A percentile compares a stretch with the other conserved stretches of the same genome.
Evolutionary conservation across 2,113 vertebrate genomes (phyloP).

Genomic region (Engraulis encrasicolus): DNA sequence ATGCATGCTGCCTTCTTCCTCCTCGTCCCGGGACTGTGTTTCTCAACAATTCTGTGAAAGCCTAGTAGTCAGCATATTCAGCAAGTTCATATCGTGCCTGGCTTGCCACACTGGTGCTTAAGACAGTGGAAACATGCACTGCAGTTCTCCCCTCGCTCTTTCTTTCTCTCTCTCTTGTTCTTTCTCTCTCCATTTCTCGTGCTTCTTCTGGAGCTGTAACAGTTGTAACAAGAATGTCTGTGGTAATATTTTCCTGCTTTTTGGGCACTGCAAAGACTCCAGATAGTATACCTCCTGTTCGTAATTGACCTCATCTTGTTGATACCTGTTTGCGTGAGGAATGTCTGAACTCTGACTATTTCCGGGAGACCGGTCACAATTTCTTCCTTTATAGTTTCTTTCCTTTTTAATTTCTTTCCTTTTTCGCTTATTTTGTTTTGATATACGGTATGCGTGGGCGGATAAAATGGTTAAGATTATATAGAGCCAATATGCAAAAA

Average conservation of each 20-base stretch:
- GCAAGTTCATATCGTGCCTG: not conserved
- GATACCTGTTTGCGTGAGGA: not conserved
- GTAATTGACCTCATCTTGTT: not conserved
- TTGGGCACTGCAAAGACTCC: not conserved
- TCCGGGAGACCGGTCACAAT: not conserved
- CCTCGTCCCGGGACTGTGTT: not conserved
- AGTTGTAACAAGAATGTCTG: not conserved
- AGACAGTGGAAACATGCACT: not conserved
- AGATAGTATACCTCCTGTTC: not conserved
- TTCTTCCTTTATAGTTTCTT: too few species aligned
- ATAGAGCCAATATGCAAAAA: constrained; percentile 68
- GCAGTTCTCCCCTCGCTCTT: not conserved
- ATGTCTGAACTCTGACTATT: not conserved
- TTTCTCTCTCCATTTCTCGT: not conserved
- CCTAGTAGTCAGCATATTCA: not conserved
- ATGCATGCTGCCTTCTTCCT: not conserved
- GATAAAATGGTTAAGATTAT: constrained; percentile 64
- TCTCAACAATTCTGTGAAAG: not conserved
- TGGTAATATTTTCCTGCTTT: not conserved
- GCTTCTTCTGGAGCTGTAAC: not conserved
- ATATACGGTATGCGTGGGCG: constrained; percentile 53
- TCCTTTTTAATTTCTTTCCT: not conserved
- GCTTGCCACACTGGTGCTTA: not conserved
- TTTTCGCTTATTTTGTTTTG: constrained; percentile 48
- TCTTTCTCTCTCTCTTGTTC: not conserved